Base-by-base conservation (phyloP, 2,113 vertebrate genomes). In the Machaerirhynchus nigripectus region DNA sequence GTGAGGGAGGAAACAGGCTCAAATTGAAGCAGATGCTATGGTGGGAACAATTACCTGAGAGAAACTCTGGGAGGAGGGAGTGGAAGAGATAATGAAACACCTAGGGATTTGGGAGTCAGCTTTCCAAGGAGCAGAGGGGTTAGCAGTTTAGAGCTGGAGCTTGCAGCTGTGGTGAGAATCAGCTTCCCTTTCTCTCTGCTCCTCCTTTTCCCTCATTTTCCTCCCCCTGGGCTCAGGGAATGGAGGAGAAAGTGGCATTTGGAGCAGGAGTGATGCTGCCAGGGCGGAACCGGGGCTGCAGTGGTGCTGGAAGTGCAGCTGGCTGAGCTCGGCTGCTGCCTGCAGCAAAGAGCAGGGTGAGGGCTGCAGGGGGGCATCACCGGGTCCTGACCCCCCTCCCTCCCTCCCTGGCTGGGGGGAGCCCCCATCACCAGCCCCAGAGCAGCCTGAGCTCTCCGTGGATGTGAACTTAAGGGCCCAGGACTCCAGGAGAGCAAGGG, bases 1-100 rank as follows among this genome's bases (percentile, higher is more conserved):
- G 90, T 37, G 84, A 93, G 86, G 94, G 77, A 92, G 88, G 90
- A 94, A 94, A 50, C 90, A 89, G 90, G 53, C 86, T 96, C 87
- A 46, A 84, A 87, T 23, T 91, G 84, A 94, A 94, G 94, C 96
- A 95, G 94, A 96, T 97, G 94, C 95, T 95, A 68, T 97, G 56
- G 93, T 94, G 95, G 94, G 95, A 97, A 95, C 96, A 97, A 96
- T 96, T 97, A 97, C 97, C 95, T 96, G 96, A 96, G 95, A 94
- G 90, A 78, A 96, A 89, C 57, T 84, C 81, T 42, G 93, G 75
- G 91, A 96, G 75, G 91, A 96, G 86, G 79, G 92, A 93, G 71
- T 84, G 92, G 85, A 93, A 77, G 92, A 96, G 96, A 96, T 96
- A 94, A 97, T 97, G 94, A 97, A 97, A 96, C 93, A 93, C 95